Conservation (phyloP, 2,888 invertebrate genomes). For the Hylaea fasciaria region DNA sequence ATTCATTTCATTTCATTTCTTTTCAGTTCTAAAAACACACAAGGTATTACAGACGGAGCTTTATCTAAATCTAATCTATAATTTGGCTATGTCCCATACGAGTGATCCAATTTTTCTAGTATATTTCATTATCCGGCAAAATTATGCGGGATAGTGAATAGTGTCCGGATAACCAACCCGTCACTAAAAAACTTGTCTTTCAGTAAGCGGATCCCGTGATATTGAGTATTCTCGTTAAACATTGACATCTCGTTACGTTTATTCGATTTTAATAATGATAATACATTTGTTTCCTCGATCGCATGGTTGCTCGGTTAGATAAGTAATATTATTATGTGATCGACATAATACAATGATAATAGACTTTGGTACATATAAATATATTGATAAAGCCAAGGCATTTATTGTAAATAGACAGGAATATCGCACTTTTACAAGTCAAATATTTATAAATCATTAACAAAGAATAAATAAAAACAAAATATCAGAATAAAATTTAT, state of each 20-base stretch:
- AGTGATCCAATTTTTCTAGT: too few relatives aligned
- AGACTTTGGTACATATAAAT: constrained; percentile 9
- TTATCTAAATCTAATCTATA: too few relatives aligned
- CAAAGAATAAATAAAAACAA: too few relatives aligned
- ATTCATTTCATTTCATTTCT: too few relatives aligned
- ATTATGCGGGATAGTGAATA: not conserved
- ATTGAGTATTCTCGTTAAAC: constrained; percentile 45
- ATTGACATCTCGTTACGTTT: constrained; percentile 49
- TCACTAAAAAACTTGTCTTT: constrained; percentile 30
- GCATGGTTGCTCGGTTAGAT: constrained; percentile 18
- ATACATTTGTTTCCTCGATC: constrained; percentile 24
- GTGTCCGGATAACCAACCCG: constrained; percentile 1
- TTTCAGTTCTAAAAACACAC: too few relatives aligned
- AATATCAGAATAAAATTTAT: too few relatives aligned
- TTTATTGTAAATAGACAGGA: too few relatives aligned
- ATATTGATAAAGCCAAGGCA: not conserved
- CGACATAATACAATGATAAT: constrained; percentile 1
- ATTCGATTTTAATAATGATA: constrained; percentile 45
- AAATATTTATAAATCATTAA: too few relatives aligned
- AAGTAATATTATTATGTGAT: constrained; percentile 7
- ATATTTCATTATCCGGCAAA: too few relatives aligned
- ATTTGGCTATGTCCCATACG: too few relatives aligned
- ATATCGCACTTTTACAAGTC: too few relatives aligned
- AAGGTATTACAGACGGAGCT: too few relatives aligned
- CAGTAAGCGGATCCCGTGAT: constrained; percentile 46